Base-by-base conservation (phyloP, 2,888 invertebrate species). In the Sussaba pulchella region DNA sequence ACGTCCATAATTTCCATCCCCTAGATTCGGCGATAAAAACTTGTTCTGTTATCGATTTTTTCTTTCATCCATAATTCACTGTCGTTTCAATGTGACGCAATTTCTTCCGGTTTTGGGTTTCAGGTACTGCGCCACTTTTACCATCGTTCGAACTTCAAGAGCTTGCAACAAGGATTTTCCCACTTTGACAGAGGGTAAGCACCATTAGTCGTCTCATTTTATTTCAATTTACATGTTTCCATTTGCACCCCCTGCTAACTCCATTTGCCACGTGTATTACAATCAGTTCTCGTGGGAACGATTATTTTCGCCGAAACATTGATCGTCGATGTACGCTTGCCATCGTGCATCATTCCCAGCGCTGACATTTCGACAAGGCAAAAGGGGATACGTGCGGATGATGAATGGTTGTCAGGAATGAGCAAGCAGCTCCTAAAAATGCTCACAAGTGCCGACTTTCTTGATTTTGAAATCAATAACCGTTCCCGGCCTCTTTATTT, bases 61-160 rank as follows among this genome's bases (percentile, higher is more conserved):
- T 24, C 9, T 8, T 0, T 10, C 9, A 3, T 54, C 12, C 12
- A 12, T 50, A 19, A 12, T 1, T 66, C 36, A 5, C 17, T 39
- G n/a, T 36, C 2, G 17, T 39, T 63, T 54, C 52, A 52, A 72
- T 71, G 26, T 26, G 26, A 64, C 41, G 14, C 57, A 47, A 64
- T 70, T 39, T 73, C 36, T 31, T 63, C 43, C 63, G 66, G 43
- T 52, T 21, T 57, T 74, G 14, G 86, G 76, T 94, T 95, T 41
- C 95, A 97, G 97, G 90, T 97, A 97, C 92, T 97, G 97, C 91
- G 96, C 97, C 0, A 95, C 96, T 90, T 98, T 96, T 90, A 96
- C 96, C 92, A 95, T 98, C 73, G 93, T 96, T 82, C 97, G 96
- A 92, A 95, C 96, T 6, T 95, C 96, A 43, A 96, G 96, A 89